Base-by-base conservation (phyloP, 2,113 vertebrate genomes). In the Lagopus muta region DNA sequence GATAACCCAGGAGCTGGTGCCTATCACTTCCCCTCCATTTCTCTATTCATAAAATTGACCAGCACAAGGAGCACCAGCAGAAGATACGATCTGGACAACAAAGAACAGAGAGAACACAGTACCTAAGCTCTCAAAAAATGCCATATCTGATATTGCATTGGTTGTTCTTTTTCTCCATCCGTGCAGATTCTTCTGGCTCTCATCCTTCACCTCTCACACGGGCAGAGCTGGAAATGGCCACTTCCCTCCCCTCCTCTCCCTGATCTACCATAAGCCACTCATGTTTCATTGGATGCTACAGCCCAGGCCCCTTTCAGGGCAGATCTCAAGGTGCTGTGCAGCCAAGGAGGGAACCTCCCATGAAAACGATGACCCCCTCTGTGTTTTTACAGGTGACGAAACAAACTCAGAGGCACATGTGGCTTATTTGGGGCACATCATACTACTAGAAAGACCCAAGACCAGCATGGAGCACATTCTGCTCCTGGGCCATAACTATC, bases 81-180 rank as follows among this genome's bases (percentile, higher is more conserved):
- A 85, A 92, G 57, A 60, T 69, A 89, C 5, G 6, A 79, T 60
- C 64, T 2, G 1, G 40, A 25, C 24, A 61, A 73, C 3, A 8
- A 76, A 94, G 28, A 48, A 57, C 38, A 74, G 47, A 81, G 81
- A 89, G 87, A 78, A 82, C 36, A 84, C 43, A 87, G 81, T 57
- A 73, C 60, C 48, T n/a, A 43, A 65, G 40, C 27, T 24, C 86
- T 90, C 40, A 28, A 32, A n/a, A 88, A 28, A 70, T n/a, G 64
- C n/a, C 16, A 54, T 3, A 27, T 72, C 70, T 54, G 34, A 30
- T 57, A 66, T 1, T 32, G 38, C 2, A 0, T 15, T 30, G 69
- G 55, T 77, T 22, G 18, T 36, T 43, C 60, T 28, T 27, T 21
- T n/a, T 69, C 55, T 17, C 6, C 18, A 17, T 10, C 52, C 45